Evolutionary conservation across 23 tunicate genomes (phyloP).

Genomic region (Clavelina lepadiformis): DNA sequence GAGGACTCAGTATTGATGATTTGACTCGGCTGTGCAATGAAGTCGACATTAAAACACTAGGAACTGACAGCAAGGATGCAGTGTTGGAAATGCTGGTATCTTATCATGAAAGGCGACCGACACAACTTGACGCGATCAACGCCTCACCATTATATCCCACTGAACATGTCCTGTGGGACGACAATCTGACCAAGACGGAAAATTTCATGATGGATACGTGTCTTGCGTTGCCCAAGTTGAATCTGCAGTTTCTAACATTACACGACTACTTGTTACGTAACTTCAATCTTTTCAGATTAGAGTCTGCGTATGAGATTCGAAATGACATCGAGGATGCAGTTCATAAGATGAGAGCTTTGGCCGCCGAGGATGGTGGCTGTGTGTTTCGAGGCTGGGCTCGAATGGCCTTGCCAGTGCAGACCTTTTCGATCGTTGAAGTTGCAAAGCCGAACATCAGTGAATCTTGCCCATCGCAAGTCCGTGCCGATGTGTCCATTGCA

Average conservation of each 20-base stretch:
- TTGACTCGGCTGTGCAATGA: conserved; percentile 34
- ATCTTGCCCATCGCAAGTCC: conserved; percentile 83
- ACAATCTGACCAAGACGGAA: conserved; percentile 90
- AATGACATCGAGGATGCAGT: conserved; percentile 86
- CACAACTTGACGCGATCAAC: conserved; percentile 94
- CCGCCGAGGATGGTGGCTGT: conserved; percentile 62
- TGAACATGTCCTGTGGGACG: conserved; percentile 95
- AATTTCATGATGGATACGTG: conserved; percentile 68
- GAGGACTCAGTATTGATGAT: conserved; percentile 38
- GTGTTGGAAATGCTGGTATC: conserved; percentile 75
- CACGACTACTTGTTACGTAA: conserved; percentile 95
- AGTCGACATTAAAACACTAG: conserved; percentile 34
- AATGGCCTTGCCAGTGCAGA: conserved; percentile 96
- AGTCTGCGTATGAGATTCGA: conserved; percentile 94
- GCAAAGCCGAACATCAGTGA: conserved; percentile 96
- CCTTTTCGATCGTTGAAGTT: conserved; percentile 91
- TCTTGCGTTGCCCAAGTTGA: conserved; percentile 91
- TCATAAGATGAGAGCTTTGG: conserved; percentile 73
- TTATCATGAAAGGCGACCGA: conserved; percentile 69
- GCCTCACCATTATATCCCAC: conserved; percentile 93
- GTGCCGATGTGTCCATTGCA: conserved; percentile 91
- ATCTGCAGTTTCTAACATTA: conserved; percentile 92
- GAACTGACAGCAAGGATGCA: conserved; percentile 53
- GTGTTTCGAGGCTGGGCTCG: conserved; percentile 95
- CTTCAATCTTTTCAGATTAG: conserved; percentile 89